phyloP scores from a whole-genome alignment of 2,888 invertebrate species.

The Cinara cedri region DNA sequence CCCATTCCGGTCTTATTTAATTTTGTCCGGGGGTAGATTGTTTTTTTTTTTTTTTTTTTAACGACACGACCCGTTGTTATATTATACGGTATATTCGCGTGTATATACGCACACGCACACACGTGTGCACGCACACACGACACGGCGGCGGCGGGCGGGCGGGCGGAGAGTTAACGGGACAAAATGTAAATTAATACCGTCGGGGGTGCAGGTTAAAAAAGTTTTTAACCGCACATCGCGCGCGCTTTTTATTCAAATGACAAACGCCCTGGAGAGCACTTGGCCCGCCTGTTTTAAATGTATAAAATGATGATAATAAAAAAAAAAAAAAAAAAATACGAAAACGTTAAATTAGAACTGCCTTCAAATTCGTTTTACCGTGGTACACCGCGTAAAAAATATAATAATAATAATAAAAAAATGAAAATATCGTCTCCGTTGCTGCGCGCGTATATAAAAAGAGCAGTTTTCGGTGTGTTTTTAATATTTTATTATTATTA shows the following conservation, averaged over 20 bases:
- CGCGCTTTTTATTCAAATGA: slow-evolving; percentile 56
- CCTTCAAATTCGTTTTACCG: slow-evolving; percentile 36
- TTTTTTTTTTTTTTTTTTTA: no score
- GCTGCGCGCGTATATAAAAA: slow-evolving; percentile 29
- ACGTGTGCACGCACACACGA: no score
- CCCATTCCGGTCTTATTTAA: slow-evolving; percentile 50
- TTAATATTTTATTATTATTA: slow-evolving; percentile 51
- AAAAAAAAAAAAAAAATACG: slow-evolving; percentile 46
- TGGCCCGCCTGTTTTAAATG: slow-evolving; percentile 54
- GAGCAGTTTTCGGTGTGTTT: slow-evolving; percentile 48
- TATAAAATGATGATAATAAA: slow-evolving; percentile 54
- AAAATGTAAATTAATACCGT: slow-evolving; percentile 57
- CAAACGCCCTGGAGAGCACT: slow-evolving; percentile 57
- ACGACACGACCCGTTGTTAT: slow-evolving; percentile 50
- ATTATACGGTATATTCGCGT: slow-evolving; percentile 31
- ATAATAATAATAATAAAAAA: no score
- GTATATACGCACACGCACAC: no score
- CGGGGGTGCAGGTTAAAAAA: slow-evolving; percentile 56
- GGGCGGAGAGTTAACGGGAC: slow-evolving; percentile 8
- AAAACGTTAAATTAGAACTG: slow-evolving; percentile 43
- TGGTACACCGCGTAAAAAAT: slow-evolving; percentile 40
- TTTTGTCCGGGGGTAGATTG: slow-evolving; percentile 47
- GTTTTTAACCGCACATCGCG: slow-evolving; percentile 54
- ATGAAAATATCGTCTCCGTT: slow-evolving; percentile 33
- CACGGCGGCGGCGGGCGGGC: background rate